phyloP scores from a whole-genome alignment of 2,797 vertebrate genomes.

The Sus cebifrons region DNA sequence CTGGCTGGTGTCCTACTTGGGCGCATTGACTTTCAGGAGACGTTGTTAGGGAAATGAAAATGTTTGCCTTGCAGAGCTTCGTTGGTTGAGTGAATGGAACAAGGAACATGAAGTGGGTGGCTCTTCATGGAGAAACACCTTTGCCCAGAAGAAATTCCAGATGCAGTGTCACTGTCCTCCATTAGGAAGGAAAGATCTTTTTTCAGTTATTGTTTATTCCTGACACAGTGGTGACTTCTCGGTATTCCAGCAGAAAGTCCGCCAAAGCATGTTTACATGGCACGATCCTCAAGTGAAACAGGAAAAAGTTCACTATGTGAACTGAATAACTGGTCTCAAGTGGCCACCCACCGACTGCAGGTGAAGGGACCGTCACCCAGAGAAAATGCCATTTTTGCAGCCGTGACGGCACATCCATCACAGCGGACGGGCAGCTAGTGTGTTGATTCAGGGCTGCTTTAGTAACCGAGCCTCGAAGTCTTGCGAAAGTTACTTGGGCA shows the following conservation, averaged over 20 bases:
- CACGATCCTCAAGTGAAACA: background rate
- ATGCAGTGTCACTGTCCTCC: background rate
- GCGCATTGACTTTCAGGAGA: conserved; percentile 59
- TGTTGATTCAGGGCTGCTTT: background rate
- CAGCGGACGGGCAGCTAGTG: background rate
- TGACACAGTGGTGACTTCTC: conserved; percentile 35
- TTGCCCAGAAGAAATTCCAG: conserved; percentile 18
- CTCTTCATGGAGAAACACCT: background rate
- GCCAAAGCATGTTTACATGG: background rate
- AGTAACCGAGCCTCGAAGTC: background rate
- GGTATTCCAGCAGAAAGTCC: background rate
- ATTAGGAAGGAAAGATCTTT: background rate
- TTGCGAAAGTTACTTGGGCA: conserved; percentile 25
- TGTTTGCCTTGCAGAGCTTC: background rate
- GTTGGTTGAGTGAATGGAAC: background rate
- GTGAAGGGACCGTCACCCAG: background rate
- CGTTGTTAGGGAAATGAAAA: background rate
- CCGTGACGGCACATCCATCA: background rate
- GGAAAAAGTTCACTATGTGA: background rate
- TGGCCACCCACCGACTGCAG: rapidly evolving
- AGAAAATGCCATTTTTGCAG: background rate
- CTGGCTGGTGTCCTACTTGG: conserved; percentile 41
- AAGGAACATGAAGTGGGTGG: too few species aligned
- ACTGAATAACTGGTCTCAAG: background rate
- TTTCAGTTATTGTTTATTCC: conserved; percentile 12